phyloP scores from a whole-genome alignment of 2,113 vertebrate species.

The Naja naja region DNA sequence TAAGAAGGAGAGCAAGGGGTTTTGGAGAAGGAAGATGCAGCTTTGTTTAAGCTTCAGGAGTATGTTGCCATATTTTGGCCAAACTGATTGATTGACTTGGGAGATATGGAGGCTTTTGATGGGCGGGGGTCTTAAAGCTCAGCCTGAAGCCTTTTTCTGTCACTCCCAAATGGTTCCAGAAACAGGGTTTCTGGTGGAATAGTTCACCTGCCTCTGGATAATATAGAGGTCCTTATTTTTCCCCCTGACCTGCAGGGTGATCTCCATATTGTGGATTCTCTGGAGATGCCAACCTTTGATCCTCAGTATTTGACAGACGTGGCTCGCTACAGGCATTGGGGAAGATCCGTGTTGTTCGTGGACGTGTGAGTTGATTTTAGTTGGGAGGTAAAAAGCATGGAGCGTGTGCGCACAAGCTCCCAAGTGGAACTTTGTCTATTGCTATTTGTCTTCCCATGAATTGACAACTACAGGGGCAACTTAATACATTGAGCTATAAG shows the following conservation, averaged over 20 bases:
- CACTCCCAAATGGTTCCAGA: not conserved
- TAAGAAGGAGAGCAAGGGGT: not conserved
- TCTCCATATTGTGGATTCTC: constrained; percentile 79
- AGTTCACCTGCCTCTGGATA: not conserved
- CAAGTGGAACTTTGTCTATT: not conserved
- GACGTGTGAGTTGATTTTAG: constrained; percentile 74
- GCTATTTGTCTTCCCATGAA: not conserved
- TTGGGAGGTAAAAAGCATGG: not conserved
- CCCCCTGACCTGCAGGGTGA: constrained; percentile 65
- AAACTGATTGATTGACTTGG: not conserved
- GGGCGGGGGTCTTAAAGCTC: not conserved
- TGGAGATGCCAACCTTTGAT: constrained; percentile 80
- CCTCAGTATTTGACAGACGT: constrained; percentile 80
- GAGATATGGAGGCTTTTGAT: not conserved
- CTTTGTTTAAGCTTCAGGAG: not conserved
- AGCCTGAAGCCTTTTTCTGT: not conserved
- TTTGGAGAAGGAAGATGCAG: not conserved
- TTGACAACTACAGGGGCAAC: not conserved
- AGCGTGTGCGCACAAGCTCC: accelerated
- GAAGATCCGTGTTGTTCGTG: constrained; percentile 79
- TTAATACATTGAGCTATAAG: not conserved
- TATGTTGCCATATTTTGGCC: not conserved
- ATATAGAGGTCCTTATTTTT: not conserved
- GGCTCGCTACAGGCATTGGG: constrained; percentile 75
- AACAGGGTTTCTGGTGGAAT: not conserved